Evolutionary conservation across 2,888 invertebrate genomes (phyloP).

Genomic region (Acheta domesticus): DNA sequence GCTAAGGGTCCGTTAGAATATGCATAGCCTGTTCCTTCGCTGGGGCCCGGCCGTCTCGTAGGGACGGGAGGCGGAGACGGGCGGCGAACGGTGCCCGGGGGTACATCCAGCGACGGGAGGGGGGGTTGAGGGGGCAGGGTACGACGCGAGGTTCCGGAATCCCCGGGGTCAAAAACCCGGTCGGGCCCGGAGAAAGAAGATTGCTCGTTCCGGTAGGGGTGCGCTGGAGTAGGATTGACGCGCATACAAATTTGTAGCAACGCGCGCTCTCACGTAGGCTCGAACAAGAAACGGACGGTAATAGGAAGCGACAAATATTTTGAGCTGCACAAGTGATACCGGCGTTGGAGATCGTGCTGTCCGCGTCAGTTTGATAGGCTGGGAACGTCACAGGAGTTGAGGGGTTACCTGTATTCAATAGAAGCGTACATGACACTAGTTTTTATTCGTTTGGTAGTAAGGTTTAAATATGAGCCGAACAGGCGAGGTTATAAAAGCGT

Average conservation of each 20-base stretch:
- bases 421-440: no score
- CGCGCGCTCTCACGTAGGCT: background rate
- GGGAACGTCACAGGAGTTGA: no score
- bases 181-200: background rate
- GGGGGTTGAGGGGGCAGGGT: background rate
- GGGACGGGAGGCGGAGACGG: background rate
- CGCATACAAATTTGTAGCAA: background rate
- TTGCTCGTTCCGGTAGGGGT: background rate
- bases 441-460: no score
- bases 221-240: background rate
- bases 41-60: background rate
- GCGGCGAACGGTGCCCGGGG: background rate
- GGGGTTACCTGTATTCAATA: no score
- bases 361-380: no score
- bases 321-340: background rate
- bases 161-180: constrained; percentile 12
- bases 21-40: constrained; percentile 6
- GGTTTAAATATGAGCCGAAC: no score
- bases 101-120: background rate
- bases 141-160: background rate
- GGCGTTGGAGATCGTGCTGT: no score
- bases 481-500: no score
- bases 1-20: constrained; percentile 1
- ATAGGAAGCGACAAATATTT: constrained; percentile 4
- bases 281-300: background rate